phyloP scores from a whole-genome alignment of 2,888 invertebrate genomes.

The Beris morrisii region DNA sequence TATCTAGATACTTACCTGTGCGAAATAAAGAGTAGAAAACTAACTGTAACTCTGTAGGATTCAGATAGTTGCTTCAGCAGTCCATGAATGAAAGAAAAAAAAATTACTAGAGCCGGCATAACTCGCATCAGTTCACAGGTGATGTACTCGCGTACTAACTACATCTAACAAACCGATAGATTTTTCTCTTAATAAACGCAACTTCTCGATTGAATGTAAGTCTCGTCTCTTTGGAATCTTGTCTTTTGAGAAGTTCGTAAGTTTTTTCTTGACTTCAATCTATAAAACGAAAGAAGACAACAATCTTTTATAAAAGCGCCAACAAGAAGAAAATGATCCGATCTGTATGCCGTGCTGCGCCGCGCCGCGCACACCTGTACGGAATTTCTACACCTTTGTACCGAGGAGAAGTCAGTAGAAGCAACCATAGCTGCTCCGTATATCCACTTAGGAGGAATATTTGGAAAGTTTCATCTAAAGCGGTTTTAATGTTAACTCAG shows the following conservation, averaged over 20 bases:
- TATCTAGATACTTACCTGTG: too few species aligned
- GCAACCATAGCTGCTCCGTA: not conserved
- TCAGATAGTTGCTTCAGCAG: not conserved
- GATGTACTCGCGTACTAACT: not conserved
- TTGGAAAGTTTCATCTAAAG: not conserved
- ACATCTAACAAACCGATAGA: not conserved
- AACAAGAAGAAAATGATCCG: not conserved
- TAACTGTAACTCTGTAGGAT: too few species aligned
- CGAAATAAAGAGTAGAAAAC: too few species aligned
- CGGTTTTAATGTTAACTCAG: not conserved
- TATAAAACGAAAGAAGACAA: too few species aligned
- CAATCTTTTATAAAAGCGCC: not conserved
- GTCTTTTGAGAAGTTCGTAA: not conserved
- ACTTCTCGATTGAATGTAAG: not conserved
- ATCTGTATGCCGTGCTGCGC: too few species aligned
- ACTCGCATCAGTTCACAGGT: not conserved
- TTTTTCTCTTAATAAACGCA: not conserved
- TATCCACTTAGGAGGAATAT: not conserved
- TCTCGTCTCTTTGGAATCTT: not conserved
- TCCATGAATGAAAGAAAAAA: not conserved
- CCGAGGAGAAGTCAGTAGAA: not conserved
- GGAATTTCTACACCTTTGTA: not conserved
- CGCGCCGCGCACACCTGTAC: too few species aligned
- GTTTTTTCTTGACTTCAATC: too few species aligned
- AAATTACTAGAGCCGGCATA: too few species aligned